Conservation (phyloP, 2,113 vertebrate genomes). For the Isichthys henryi region DNA sequence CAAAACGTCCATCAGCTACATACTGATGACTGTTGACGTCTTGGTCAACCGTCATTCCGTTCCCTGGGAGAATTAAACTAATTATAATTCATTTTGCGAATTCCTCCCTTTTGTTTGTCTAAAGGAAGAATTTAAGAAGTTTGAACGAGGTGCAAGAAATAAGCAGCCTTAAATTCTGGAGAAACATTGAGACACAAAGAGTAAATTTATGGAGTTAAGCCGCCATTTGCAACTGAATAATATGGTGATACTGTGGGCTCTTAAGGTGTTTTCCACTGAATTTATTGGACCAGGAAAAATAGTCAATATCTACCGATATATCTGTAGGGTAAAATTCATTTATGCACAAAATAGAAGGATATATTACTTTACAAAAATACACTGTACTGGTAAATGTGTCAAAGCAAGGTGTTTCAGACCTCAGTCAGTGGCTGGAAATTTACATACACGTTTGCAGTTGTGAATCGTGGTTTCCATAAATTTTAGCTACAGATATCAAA, state of each 20-base stretch:
- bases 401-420: not conserved
- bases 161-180: constrained; percentile 97
- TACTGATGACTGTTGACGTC: not conserved
- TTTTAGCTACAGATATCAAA: constrained; percentile 87
- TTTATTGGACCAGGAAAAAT: not conserved
- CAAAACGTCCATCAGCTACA: not conserved
- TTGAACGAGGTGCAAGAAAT: constrained; percentile 88
- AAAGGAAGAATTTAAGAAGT: constrained; percentile 71
- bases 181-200: constrained; percentile 97
- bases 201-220: constrained; percentile 44
- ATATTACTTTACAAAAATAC: not conserved
- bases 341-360: not conserved
- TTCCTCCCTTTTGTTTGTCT: constrained; percentile 18
- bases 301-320: not conserved
- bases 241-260: not conserved
- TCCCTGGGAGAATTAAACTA: not conserved
- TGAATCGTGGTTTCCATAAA: not conserved
- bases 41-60: not conserved
- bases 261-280: not conserved
- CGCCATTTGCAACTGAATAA: not conserved
- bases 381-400: not conserved
- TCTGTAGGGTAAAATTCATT: not conserved
- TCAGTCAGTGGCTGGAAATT: not conserved
- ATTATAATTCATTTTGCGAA: not conserved
- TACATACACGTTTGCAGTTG: not conserved